Evolutionary conservation across 2,113 vertebrate species (phyloP).

Genomic region (Collichthys lucidus): DNA sequence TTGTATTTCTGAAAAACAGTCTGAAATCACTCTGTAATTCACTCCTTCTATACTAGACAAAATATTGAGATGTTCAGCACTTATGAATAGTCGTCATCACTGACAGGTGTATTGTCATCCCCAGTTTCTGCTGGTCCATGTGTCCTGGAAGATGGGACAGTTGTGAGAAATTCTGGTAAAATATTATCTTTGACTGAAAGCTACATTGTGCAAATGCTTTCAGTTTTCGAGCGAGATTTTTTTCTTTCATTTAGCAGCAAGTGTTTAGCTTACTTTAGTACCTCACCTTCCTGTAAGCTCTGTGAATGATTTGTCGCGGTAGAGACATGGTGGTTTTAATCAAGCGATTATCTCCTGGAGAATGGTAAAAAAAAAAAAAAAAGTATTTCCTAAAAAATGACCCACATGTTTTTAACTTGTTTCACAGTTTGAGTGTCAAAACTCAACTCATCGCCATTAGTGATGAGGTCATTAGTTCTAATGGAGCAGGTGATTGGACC

Average conservation of each 20-base stretch:
- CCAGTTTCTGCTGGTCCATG: too few species aligned
- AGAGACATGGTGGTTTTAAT: background rate
- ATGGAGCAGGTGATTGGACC: conserved; percentile 58
- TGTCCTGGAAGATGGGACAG: too few species aligned
- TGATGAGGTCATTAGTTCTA: conserved; percentile 45
- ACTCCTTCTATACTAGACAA: background rate
- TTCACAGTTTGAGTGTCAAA: background rate
- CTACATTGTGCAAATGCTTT: too few species aligned
- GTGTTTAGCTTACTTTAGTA: too few species aligned
- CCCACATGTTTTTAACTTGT: background rate
- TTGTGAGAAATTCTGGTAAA: too few species aligned
- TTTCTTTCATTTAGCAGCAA: too few species aligned
- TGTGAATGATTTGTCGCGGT: too few species aligned
- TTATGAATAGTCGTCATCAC: background rate
- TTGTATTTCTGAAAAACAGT: background rate
- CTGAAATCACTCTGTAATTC: background rate
- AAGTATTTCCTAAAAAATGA: background rate
- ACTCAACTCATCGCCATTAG: conserved; percentile 13
- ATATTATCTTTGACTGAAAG: too few species aligned
- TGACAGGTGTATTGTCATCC: background rate
- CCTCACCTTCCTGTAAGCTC: too few species aligned
- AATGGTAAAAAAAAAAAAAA: background rate
- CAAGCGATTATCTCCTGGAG: background rate
- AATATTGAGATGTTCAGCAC: background rate
- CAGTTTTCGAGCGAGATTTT: too few species aligned